Evolutionary conservation across 2,888 invertebrate species (phyloP).

Genomic region (Nomada fabriciana): DNA sequence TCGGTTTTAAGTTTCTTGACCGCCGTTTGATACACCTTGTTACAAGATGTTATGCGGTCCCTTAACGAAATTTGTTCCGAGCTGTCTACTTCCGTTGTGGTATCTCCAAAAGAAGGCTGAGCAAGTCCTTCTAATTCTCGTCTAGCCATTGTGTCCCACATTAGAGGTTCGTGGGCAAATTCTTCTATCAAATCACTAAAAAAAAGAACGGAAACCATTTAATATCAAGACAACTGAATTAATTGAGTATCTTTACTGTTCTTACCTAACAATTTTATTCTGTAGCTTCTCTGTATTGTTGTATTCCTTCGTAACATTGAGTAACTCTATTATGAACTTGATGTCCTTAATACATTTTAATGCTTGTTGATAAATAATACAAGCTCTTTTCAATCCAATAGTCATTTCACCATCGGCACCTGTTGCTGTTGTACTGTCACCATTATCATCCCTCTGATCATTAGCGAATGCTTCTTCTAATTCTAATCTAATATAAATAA

Average conservation of each 20-base stretch:
- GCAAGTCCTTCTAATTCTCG: constrained; percentile 86
- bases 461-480: constrained; percentile 62
- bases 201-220: constrained; percentile 28
- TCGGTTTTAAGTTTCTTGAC: constrained; percentile 85
- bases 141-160: constrained; percentile 88
- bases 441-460: constrained; percentile 18
- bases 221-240: background rate
- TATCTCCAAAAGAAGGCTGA: constrained; percentile 71
- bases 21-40: constrained; percentile 85
- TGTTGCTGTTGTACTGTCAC: constrained; percentile 3
- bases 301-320: constrained; percentile 87
- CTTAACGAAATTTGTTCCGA: constrained; percentile 79
- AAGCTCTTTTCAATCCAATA: constrained; percentile 85
- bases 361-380: constrained; percentile 87
- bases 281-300: constrained; percentile 87
- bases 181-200: constrained; percentile 85
- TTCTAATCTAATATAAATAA: constrained; percentile 69
- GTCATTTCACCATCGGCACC: constrained; percentile 61
- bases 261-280: constrained; percentile 84
- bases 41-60: constrained; percentile 84
- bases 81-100: constrained; percentile 71
- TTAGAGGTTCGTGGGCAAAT: constrained; percentile 85
- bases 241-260: constrained; percentile 17
- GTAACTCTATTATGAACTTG: constrained; percentile 87
- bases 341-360: constrained; percentile 86